Evolutionary conservation across 92 coral and sea anemone species (phyloP), one percentile per base, ranked within the genome.

Genomic region (Epizoanthus ramosus): DNA sequence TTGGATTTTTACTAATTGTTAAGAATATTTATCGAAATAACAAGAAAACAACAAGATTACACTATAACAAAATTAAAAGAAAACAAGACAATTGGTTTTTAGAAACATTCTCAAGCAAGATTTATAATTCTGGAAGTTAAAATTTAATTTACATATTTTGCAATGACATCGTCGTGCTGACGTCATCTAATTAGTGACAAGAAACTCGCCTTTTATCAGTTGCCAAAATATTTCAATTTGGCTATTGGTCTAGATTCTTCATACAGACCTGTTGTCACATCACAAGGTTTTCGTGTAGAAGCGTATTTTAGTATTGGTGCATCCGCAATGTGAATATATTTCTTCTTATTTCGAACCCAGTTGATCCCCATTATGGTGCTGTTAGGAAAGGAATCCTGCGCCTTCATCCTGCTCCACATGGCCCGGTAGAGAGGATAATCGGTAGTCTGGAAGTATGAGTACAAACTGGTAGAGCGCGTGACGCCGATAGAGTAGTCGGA

Each of bases 301-400:
- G 84, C 89, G 50, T 91, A 85, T 73, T 83, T 81, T 0, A 91
- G 87, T 56, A 71, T 75, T 5, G 94, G 94, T 1, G 87, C 94
- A 61, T 91, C 94, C 17, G 76, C 81, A 15, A 88, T 80, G 35
- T 87, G 84, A 23, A 85, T 84, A 81, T 87, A 85, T 41, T 82
- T 81, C 54, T 85, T 74, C 53, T 57, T 80, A 2, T 83, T 82
- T 50, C 91, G 69, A 12, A 80, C 89, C 94, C 91, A 88, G n/a
- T 87, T 50, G 35, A 91, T 83, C 9, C 87, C 94, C 63, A 57
- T 31, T 68, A 73, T 79, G 52, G 72, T 39, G 43, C 67, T 70
- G 54, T 81, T 68, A 0, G 91, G 91, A 61, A 80, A 77, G 9
- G 91, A 66, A 39, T 84, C 58, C 41, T 77, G 57, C 13, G 43